Base-by-base conservation (phyloP, 1,140 invertebrate genomes). In the Pseudoatta argentina region DNA sequence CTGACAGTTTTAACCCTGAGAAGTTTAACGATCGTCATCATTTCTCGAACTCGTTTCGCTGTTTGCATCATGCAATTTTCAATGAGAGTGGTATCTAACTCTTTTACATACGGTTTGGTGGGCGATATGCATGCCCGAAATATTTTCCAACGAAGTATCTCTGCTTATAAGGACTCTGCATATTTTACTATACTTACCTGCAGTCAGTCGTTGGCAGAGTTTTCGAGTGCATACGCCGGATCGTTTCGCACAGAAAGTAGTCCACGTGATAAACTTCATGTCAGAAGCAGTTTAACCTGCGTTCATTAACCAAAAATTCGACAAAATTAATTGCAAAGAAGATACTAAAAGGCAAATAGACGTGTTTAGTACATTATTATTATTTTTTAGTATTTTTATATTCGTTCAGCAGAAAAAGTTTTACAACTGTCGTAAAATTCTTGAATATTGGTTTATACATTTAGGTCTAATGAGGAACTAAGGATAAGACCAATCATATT, bases 21-120 rank as follows among this genome's bases (percentile, higher is more conserved):
- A 66, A 85, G 63, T 85, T 85, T 85, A 76, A 85, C 34, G 71
- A 14, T 48, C 59, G 24, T 18, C 30, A 85, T 85, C 79, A 73
- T 82, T 44, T 21, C 34, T 18, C n/a, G 16, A 59, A 57, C 59
- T 44, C 53, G 67, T 83, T 53, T 73, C 55, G 66, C 48, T 59
- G 59, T 75, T 66, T 55, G 82, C 82, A 67, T 85, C 61, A 53
- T 78, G 24, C 73, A 85, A 85, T 85, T 85, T 85, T 78, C 59
- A 85, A 53, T 78, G 53, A 48, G 30, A 85, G 30, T 44, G 57
- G 64, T 78, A 83, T 83, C 59, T 75, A 69, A 73, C 69, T 73
- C 69, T 75, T 75, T 30, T 48, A 85, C 82, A 78, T 27, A 78
- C 34, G 30, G 51, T 57, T 55, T 48, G 82, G 55, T 24, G 24